Conservation (phyloP, 2,888 invertebrate species). For the Rotaria magnacalcarata region DNA sequence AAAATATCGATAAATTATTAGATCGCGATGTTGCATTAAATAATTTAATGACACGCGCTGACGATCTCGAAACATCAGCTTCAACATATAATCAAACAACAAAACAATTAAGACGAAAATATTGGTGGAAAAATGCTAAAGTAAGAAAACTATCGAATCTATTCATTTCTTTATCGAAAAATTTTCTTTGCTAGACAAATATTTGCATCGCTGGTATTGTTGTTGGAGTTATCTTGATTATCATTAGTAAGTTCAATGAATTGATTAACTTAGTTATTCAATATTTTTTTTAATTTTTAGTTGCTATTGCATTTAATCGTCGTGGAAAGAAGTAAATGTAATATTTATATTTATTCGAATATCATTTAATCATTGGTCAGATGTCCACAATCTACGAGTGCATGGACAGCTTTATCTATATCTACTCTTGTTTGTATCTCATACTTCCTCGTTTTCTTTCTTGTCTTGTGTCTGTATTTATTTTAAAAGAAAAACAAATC, state of each 20-base stretch:
- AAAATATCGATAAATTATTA: slow-evolving; percentile 45
- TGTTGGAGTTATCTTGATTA: not conserved
- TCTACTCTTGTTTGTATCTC: not conserved
- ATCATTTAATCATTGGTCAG: not conserved
- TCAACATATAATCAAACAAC: slow-evolving; percentile 27
- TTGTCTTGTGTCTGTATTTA: not conserved
- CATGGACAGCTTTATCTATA: not conserved
- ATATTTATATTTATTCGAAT: not conserved
- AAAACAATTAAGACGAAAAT: slow-evolving; percentile 6
- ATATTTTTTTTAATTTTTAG: not conserved
- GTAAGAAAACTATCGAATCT: not conserved
- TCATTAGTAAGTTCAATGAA: not conserved
- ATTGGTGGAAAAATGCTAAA: slow-evolving; percentile 33
- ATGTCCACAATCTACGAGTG: not conserved
- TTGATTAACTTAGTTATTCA: not conserved
- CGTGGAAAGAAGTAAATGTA: not conserved
- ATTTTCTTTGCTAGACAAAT: not conserved
- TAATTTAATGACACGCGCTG: not conserved
- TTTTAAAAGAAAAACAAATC: not conserved
- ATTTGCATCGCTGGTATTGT: not conserved
- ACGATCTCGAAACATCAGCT: slow-evolving; percentile 11
- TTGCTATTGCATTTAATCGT: not conserved
- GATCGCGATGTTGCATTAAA: slow-evolving; percentile 43
- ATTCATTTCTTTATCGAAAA: not conserved
- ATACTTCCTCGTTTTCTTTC: not conserved